Conservation (phyloP, 2,113 vertebrate genomes). For the Dasyurus viverrinus region DNA sequence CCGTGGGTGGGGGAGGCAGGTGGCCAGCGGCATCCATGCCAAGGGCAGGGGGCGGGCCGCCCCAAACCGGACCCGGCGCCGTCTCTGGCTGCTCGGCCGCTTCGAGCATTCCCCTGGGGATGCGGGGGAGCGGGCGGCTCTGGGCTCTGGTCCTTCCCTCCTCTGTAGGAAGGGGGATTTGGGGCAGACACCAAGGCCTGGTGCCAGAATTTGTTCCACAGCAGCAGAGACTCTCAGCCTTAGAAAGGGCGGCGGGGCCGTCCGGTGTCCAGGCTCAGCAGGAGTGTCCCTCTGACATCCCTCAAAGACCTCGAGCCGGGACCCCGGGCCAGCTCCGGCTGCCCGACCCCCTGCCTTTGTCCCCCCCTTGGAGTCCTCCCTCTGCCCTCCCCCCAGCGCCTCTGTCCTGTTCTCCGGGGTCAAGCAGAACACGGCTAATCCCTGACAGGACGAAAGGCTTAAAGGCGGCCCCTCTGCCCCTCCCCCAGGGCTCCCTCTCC, state of each 20-base stretch:
- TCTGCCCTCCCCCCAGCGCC: too few species aligned
- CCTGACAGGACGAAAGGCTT: too few species aligned
- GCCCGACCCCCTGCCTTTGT: not conserved
- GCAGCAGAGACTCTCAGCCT: not conserved
- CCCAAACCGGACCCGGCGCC: not conserved
- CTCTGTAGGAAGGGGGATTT: not conserved
- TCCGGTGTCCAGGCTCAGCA: too few species aligned
- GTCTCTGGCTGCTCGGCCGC: not conserved
- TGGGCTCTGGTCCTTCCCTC: fast-evolving
- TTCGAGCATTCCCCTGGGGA: not conserved
- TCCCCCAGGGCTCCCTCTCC: not conserved
- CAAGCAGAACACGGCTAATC: not conserved
- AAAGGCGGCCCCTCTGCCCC: not conserved
- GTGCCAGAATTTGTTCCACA: not conserved
- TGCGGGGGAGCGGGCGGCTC: not conserved
- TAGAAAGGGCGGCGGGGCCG: too few species aligned
- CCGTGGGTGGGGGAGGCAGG: not conserved
- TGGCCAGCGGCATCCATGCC: not conserved
- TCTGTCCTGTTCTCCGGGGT: too few species aligned
- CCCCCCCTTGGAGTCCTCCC: not conserved
- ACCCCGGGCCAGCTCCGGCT: too few species aligned
- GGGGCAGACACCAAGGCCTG: too few species aligned
- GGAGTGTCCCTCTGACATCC: not conserved
- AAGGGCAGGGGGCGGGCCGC: not conserved
- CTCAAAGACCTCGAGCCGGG: too few species aligned